phyloP scores from a whole-genome alignment of 1,140 invertebrate genomes.

The Drosophila paulistorum region DNA sequence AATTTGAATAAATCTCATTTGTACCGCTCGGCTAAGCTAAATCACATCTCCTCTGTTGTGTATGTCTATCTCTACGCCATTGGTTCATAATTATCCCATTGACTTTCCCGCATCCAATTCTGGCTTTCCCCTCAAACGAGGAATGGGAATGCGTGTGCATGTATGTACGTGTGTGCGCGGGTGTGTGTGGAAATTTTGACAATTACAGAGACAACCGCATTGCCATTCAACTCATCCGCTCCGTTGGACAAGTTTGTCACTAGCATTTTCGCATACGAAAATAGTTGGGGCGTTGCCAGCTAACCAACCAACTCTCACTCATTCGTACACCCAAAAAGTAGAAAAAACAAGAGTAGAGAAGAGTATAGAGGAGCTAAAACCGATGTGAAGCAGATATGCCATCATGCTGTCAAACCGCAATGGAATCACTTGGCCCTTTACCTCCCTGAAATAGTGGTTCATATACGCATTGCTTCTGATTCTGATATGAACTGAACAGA shows the following conservation, averaged over 20 bases:
- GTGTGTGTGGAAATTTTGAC: constrained; percentile 48
- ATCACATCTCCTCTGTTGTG: neutral
- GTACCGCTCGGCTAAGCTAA: neutral
- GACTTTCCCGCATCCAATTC: constrained; percentile 23
- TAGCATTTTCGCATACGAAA: constrained; percentile 23
- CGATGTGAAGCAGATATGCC: constrained; percentile 15
- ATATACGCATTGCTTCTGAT: constrained; percentile 1
- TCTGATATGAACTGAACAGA: neutral
- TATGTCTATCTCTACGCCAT: neutral
- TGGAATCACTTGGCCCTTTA: constrained; percentile 44
- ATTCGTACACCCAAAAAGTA: neutral
- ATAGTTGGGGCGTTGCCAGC: constrained; percentile 34
- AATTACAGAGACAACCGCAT: constrained; percentile 65
- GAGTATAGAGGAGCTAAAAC: constrained; percentile 1
- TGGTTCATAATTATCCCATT: constrained; percentile 48
- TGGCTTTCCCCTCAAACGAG: neutral
- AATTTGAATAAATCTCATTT: constrained; percentile 13
- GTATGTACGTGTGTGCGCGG: neutral
- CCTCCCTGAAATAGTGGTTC: neutral
- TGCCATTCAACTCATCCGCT: constrained; percentile 21
- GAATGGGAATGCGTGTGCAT: constrained; percentile 1
- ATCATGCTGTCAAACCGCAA: constrained; percentile 59
- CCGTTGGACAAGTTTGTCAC: constrained; percentile 31
- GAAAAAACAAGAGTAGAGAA: neutral
- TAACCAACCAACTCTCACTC: neutral